Evolutionary conservation across 2,113 vertebrate species (phyloP).

Genomic region (Oophaga pumilio): DNA sequence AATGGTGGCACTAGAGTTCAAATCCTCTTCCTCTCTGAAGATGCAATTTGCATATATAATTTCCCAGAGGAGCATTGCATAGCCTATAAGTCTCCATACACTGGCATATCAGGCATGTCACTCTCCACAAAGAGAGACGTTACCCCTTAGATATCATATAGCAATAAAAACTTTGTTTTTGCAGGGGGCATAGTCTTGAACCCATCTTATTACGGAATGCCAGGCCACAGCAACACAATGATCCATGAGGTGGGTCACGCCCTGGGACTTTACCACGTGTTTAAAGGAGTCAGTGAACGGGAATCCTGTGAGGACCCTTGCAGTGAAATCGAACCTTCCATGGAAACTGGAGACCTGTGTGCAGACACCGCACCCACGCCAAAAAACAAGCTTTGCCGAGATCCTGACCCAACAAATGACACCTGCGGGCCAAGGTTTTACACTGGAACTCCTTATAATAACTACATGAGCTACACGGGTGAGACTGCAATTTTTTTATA

Average conservation of each 20-base stretch:
- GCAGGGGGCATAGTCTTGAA: constrained; percentile 93
- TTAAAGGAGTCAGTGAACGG: constrained; percentile 93
- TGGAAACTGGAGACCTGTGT: constrained; percentile 97
- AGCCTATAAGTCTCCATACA: too few species aligned
- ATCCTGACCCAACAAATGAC: constrained; percentile 85
- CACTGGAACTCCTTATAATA: constrained; percentile 86
- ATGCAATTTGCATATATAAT: too few species aligned
- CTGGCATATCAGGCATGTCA: too few species aligned
- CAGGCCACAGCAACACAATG: constrained; percentile 91
- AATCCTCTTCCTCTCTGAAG: too few species aligned
- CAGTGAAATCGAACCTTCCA: constrained; percentile 85
- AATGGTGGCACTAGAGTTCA: too few species aligned
- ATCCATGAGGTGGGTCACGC: constrained; percentile 96
- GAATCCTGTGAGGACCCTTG: constrained; percentile 97
- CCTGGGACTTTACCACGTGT: constrained; percentile 95
- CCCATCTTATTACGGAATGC: constrained; percentile 88
- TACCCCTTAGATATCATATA: too few species aligned
- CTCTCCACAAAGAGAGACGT: too few species aligned
- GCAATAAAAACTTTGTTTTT: constrained; percentile 19
- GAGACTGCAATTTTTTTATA: not conserved
- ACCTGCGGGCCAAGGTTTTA: constrained; percentile 84
- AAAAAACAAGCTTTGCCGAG: constrained; percentile 88
- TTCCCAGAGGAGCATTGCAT: too few species aligned
- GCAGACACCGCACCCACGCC: constrained; percentile 91
- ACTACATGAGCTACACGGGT: constrained; percentile 99